Percentiles rank a stretch among this genome's conserved stretches.
These are phyloP conservation scores for Carlito syrichta DNA, from an alignment of 2,113 vertebrate species.

Conservation along the genomic window DNA sequence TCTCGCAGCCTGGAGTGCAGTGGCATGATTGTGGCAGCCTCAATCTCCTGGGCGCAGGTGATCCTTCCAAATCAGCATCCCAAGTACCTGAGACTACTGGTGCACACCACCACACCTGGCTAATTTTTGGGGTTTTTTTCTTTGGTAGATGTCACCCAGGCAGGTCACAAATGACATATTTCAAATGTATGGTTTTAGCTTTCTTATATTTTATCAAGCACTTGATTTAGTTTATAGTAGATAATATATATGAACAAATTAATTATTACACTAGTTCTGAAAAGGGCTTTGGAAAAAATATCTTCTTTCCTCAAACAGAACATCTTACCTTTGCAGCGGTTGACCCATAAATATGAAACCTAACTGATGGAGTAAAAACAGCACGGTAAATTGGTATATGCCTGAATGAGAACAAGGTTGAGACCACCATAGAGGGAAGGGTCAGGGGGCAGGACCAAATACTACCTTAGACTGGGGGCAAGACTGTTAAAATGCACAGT, in stretches of 20 bases:
- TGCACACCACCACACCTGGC: too few species aligned
- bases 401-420: neutral
- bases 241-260: neutral
- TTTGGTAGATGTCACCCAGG: too few species aligned
- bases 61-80: too few species aligned
- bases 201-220: conserved; percentile 5
- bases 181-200: neutral
- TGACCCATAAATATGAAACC: neutral
- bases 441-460: neutral
- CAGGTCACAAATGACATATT: conserved; percentile 4
- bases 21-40: too few species aligned
- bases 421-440: neutral
- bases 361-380: neutral
- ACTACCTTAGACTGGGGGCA: neutral
- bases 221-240: neutral
- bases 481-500: neutral
- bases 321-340: neutral
- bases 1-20: too few species aligned
- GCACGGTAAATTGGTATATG: too few species aligned
- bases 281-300: neutral
- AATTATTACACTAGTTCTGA: neutral
- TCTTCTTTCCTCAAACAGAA: neutral
- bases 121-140: too few species aligned
- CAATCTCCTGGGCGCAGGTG: too few species aligned
- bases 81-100: too few species aligned